A percentile compares a stretch with the other conserved stretches of the same genome.
These are phyloP conservation scores for Xiphophorus maculatus DNA, from an alignment of 2,113 vertebrate genomes.

Conservation along the genomic window DNA sequence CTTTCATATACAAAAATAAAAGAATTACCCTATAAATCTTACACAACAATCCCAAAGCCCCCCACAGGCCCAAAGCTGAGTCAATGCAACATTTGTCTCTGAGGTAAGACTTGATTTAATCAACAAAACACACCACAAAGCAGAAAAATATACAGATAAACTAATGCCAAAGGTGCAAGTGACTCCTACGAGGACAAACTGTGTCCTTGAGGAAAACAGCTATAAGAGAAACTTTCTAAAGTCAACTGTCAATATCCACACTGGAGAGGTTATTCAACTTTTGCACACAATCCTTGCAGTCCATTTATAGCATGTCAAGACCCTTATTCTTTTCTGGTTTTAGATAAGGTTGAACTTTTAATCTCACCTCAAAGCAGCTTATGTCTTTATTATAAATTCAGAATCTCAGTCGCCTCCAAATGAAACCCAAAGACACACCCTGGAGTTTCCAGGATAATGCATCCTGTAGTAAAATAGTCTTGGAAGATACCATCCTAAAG, in stretches of 20 bases:
- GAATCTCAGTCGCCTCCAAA: not conserved
- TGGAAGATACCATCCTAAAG: not conserved
- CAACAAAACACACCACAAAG: not conserved
- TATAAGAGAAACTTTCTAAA: constrained; percentile 22
- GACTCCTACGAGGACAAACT: constrained; percentile 26
- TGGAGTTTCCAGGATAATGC: not conserved
- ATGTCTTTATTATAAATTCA: not conserved
- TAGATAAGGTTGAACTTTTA: constrained; percentile 4
- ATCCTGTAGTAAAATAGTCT: not conserved
- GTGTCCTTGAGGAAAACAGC: constrained; percentile 27
- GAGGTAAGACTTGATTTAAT: constrained; percentile 29
- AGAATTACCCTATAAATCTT: constrained; percentile 16
- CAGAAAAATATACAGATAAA: no score
- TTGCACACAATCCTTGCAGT: not conserved
- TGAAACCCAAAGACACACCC: not conserved
- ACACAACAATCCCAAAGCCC: constrained; percentile 7
- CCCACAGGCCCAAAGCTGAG: constrained; percentile 1
- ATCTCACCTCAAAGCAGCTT: not conserved
- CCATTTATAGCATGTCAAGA: constrained; percentile 12
- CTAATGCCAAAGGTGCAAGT: not conserved
- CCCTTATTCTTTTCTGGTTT: not conserved
- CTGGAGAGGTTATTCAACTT: constrained; percentile 10
- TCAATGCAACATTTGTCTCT: constrained; percentile 15
- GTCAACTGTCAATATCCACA: constrained; percentile 17
- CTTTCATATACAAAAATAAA: constrained; percentile 5